phyloP scores from a whole-genome alignment of 2,888 invertebrate species.

The Mesochorus sp. region DNA sequence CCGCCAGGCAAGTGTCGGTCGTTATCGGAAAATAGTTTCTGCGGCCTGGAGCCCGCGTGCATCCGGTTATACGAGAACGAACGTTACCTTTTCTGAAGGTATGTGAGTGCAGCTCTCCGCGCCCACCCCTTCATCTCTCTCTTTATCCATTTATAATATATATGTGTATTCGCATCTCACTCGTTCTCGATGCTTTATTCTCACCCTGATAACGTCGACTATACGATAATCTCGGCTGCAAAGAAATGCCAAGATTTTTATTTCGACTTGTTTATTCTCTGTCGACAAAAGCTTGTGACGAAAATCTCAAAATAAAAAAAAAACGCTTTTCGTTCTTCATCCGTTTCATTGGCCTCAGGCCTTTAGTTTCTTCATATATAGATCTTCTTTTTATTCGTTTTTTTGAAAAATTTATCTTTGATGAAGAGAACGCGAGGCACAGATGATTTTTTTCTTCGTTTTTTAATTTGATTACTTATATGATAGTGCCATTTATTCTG shows the following conservation, averaged over 20 bases:
- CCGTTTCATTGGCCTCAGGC: neutral
- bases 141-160: neutral
- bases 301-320: conserved; percentile 11
- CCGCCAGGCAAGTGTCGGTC: conserved; percentile 71
- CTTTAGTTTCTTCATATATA: neutral
- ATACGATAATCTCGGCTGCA: neutral
- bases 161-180: neutral
- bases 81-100: conserved; percentile 39
- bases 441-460: neutral
- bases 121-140: conserved; percentile 15
- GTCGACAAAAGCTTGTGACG: neutral
- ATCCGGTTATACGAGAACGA: conserved; percentile 37
- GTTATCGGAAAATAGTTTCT: conserved; percentile 79
- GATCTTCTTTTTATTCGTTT: no score
- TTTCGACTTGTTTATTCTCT: conserved; percentile 8
- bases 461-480: no score
- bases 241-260: conserved; percentile 30
- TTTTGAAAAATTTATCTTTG: no score
- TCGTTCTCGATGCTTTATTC: neutral
- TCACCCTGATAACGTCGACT: conserved; percentile 16
- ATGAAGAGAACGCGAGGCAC: neutral
- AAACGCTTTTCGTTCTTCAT: neutral
- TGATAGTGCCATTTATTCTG: no score
- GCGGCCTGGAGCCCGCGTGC: conserved; percentile 67
- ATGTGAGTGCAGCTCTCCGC: neutral